phyloP scores from a whole-genome alignment of 2,888 invertebrate species.

The Entomobrya multifasciata region DNA sequence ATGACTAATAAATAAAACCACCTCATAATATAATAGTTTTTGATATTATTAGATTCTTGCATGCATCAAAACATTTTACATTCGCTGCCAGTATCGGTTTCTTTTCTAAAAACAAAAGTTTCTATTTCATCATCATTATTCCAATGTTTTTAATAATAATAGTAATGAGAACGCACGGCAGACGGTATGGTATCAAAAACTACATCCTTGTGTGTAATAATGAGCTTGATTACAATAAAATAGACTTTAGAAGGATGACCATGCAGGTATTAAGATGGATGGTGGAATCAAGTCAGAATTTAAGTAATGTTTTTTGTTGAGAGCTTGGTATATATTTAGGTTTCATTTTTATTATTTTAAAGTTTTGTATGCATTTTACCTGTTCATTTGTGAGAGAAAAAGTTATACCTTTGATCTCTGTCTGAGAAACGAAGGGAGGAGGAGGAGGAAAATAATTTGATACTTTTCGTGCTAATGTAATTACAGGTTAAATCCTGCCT shows the following conservation, averaged over 20 bases:
- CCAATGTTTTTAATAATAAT: constrained; percentile 33
- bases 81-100: neutral
- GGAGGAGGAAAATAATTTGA: constrained; percentile 71
- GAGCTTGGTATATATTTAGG: neutral
- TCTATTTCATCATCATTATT: constrained; percentile 26
- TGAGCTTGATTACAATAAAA: constrained; percentile 48
- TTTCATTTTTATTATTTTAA: neutral
- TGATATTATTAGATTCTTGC: constrained; percentile 22
- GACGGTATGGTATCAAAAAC: constrained; percentile 39
- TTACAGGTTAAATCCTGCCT: constrained; percentile 73
- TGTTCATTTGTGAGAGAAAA: neutral
- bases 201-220: constrained; percentile 14
- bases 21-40: neutral
- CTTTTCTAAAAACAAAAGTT: constrained; percentile 14
- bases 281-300: neutral
- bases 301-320: neutral
- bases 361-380: neutral
- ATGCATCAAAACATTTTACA: neutral
- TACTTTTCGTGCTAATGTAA: constrained; percentile 74
- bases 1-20: neutral
- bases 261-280: constrained; percentile 8
- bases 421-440: constrained; percentile 60
- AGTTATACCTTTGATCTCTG: neutral
- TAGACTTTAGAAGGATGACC: neutral
- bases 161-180: constrained; percentile 42